phyloP scores from a whole-genome alignment of 2,113 vertebrate species.

The Daubentonia madagascariensis region DNA sequence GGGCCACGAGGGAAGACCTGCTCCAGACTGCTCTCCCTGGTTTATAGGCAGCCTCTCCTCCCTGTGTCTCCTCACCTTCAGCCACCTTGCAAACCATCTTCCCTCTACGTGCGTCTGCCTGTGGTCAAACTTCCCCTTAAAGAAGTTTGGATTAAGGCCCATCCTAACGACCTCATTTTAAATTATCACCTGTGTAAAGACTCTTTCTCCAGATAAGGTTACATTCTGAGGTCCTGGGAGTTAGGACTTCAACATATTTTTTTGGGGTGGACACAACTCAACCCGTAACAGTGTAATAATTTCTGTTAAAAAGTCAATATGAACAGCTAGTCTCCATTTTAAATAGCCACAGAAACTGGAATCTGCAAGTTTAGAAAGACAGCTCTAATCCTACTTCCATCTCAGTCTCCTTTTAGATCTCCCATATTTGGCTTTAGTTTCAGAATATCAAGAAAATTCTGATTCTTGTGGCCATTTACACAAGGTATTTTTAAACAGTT shows the following conservation, averaged over 20 bases:
- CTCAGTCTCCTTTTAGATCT: neutral
- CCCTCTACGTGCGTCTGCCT: neutral
- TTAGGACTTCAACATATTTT: neutral
- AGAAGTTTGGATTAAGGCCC: neutral
- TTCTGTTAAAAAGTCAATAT: neutral
- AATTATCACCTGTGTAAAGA: neutral
- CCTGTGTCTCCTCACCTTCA: neutral
- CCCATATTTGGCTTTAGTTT: neutral
- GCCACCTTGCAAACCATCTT: rapidly evolving
- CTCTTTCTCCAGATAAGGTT: neutral
- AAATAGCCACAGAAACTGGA: neutral
- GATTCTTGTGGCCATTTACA: neutral
- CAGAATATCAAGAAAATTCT: neutral
- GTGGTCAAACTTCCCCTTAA: neutral
- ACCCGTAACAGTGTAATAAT: neutral
- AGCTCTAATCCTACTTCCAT: neutral
- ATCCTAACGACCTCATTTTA: neutral
- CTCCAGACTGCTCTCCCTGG: too few relatives aligned
- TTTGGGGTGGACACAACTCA: neutral
- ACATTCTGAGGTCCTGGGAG: neutral
- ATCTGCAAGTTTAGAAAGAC: neutral
- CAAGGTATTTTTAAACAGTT: neutral
- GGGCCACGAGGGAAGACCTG: neutral
- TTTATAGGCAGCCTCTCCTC: neutral
- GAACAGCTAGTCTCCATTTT: neutral